Evolutionary conservation across 2,797 vertebrate species (phyloP), one percentile per base, ranked within the genome.

Genomic region (Pelodytes ibericus): DNA sequence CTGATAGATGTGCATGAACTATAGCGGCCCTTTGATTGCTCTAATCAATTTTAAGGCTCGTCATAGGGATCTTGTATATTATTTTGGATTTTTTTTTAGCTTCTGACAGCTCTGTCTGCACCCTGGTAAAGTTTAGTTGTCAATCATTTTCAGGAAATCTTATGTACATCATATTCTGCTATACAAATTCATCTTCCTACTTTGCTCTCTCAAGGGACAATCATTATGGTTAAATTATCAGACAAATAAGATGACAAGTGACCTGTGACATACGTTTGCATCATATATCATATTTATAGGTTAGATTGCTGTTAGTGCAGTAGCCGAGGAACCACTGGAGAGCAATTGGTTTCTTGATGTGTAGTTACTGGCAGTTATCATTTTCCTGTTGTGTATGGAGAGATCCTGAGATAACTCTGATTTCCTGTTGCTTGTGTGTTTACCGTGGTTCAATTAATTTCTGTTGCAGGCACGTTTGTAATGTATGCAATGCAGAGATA

Each of bases 1-100:
- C 47, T 69, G 66, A 56, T 53, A 69, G 26, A 73, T 73, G 59
- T 26, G 47, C 56, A 36, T 73, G 71, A 73, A 57, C 59, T 62
- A 63, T 36, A 62, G 18, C 18, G 29, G 41, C 16, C 39, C 59
- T 53, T 72, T 63, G n/a, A 53, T 36, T 56, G 22, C 26, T 29
- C n/a, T 73, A 53, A 73, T 64, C 47, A 65, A 64, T 39, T 64
- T 33, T 25, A 20, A 56, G 5, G 6, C 49, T 53, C 2, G 27
- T 26, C 27, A 51, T n/a, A 36, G 8, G 53, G 44, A 67, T 49
- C 36, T 16, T 2, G 41, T 3, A 26, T 24, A 36, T 36, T 36
- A 39, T 62, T 36, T 22, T 33, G 20, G 6, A 0, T 30, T 33
- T 2, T 33, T 30, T 33, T 33, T 53, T 22, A 25, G 49, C 49